Base-by-base conservation (phyloP, 2,888 invertebrate species). In the Agriotes lineatus region DNA sequence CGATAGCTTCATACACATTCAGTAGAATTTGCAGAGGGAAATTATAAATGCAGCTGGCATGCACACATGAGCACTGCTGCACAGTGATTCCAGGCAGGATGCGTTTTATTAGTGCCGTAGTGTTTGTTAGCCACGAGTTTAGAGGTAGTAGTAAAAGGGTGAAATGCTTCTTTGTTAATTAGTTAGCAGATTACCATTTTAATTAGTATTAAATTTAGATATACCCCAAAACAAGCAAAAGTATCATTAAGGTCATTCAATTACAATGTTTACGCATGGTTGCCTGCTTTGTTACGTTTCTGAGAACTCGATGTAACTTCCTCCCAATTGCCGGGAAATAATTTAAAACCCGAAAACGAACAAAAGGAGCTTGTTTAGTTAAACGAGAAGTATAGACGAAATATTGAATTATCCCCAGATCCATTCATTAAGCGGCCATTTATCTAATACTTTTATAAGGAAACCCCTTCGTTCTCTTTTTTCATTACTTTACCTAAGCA, bases 211-310 rank as follows among this genome's bases (percentile, higher is more conserved):
- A 63, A 63, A 63, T 56, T 63, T 56, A 63, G 56, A 63, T 63
- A 33, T 48, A 25, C 63, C 63, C 54, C 22, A 57, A 56, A 63
- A 63, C 63, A 54, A 63, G 56, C 39, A 56, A 57, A 63, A 63
- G 56, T 63, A 63, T 63, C 63, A 63, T 63, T 63, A 63, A 63
- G 63, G 63, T 63, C 54, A 63, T 63, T 63, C 52, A 63, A 63
- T 63, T 63, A 63, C 63, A 63, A 63, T 63, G 54, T 63, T 63
- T 63, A 56, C 63, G 63, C 63, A 56, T 56, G 52, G 44, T 44
- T 56, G 54, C 54, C 12, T 63, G 33, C 63, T 63, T 63, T 63
- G 63, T 63, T 63, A 42, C 30, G 33, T 62, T 56, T 63, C 44
- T 56, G 44, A 63, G 63, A 35, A 56, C 33, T 52, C 39, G 35